Percentiles rank a stretch among this genome's conserved stretches.
Conservation (phyloP, 2,888 invertebrate genomes). For the Latheticus oryzae region DNA sequence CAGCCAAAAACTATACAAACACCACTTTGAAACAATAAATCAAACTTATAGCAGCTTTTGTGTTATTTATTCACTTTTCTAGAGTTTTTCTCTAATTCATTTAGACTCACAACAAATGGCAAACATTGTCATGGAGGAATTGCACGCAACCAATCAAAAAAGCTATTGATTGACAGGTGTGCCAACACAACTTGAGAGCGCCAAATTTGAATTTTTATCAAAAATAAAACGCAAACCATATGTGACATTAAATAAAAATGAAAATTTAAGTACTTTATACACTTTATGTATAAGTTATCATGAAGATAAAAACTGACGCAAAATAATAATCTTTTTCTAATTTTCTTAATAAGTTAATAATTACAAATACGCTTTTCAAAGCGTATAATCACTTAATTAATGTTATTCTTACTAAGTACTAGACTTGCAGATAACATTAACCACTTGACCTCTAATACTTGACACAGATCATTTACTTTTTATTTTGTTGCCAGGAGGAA, state of each 20-base stretch:
- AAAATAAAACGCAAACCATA: too few species aligned
- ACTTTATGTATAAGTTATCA: too few species aligned
- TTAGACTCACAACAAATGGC: too few species aligned
- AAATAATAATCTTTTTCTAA: too few species aligned
- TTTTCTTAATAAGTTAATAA: constrained; percentile 11
- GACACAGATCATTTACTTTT: constrained; percentile 9
- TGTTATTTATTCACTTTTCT: too few species aligned
- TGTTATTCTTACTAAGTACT: background rate
- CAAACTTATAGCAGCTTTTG: background rate
- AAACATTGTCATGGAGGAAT: too few species aligned
- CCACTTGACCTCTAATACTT: constrained; percentile 41
- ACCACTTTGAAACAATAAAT: background rate
- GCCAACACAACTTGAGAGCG: constrained; percentile 2
- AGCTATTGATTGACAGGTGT: constrained; percentile 1
- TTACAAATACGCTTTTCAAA: constrained; percentile 9
- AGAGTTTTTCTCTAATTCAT: too few species aligned
- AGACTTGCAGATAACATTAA: constrained; percentile 12
- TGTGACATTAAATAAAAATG: too few species aligned
- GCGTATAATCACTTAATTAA: constrained; percentile 38
- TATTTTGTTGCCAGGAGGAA: background rate
- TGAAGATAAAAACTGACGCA: too few species aligned
- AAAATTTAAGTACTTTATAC: too few species aligned
- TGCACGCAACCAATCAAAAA: background rate
- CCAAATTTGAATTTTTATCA: too few species aligned
- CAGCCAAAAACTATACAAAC: background rate